Conservation (phyloP, 1,140 invertebrate genomes). For the Antheraea pernyi region DNA sequence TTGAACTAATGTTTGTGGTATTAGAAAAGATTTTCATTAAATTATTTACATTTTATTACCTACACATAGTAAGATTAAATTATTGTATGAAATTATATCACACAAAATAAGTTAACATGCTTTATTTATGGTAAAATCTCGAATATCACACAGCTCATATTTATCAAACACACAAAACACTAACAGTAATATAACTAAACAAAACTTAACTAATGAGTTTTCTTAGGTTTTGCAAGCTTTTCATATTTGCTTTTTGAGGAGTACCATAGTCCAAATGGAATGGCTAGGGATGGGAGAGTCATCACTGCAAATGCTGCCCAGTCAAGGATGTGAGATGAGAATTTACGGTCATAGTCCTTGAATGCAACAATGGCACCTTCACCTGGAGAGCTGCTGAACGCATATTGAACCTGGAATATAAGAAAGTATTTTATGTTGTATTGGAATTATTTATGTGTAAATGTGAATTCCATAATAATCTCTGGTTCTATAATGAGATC, state of each 20-base stretch:
- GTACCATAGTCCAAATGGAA: conserved; percentile 96
- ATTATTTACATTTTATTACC: neutral
- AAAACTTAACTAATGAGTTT: conserved; percentile 69
- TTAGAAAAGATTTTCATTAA: neutral
- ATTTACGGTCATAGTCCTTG: conserved; percentile 98
- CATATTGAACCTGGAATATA: conserved; percentile 85
- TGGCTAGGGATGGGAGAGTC: conserved; percentile 95
- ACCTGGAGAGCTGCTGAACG: conserved; percentile 96
- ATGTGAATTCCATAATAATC: too few species aligned
- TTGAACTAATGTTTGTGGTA: neutral
- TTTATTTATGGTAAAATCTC: neutral
- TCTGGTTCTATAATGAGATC: too few species aligned
- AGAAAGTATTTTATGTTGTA: conserved; percentile 13
- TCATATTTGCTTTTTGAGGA: conserved; percentile 98
- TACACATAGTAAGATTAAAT: too few species aligned
- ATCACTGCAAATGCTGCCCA: conserved; percentile 98
- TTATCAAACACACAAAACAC: conserved; percentile 28
- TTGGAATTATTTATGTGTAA: too few species aligned
- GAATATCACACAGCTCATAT: neutral
- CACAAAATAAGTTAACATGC: neutral
- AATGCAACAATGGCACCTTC: conserved; percentile 97
- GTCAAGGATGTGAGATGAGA: conserved; percentile 98
- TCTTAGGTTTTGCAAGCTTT: conserved; percentile 85
- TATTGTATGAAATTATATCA: too few species aligned
- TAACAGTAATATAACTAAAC: conserved; percentile 7